Base-by-base conservation (phyloP, 2,113 vertebrate species). In the Ammodytes marinus region DNA sequence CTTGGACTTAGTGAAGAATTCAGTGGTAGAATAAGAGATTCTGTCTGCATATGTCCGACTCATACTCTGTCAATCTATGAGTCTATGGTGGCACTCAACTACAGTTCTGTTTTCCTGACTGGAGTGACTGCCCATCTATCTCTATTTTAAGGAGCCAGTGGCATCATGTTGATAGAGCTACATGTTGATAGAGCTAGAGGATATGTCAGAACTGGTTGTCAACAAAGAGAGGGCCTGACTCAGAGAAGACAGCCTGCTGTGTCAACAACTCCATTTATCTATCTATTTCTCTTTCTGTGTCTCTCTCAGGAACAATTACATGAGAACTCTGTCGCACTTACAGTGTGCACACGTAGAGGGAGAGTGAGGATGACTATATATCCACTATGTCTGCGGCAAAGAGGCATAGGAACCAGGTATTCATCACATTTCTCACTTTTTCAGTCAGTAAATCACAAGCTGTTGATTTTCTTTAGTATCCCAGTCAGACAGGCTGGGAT, bases 81-180 rank as follows among this genome's bases (percentile, higher is more conserved):
- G 52, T 47, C 58, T 47, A 50, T 1, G 2, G 52, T 73, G 73
- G 42, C 45, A 58, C 43, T 61, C 69, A 5, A 27, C 75, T 17
- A 39, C 9, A 55, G 43, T 84, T 92, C 80, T 90, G 67, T 88
- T 90, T 88, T 87, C 73, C 84, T 86, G 55, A 86, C 27, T 27
- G 27, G 27, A 27, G 27, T 27, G 27, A 27, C 81, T 79, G 78
- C 60, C 54, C 68, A 74, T 88, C 82, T 84, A 82, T 59, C 66
- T 93, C 91, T 93, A 91, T 93, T 92, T 93, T 91, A 84, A 86
- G 89, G 79, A 86, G 67, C 76, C 45, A 4, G 74, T 78, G 78
- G 81, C 69, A 86, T 86, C 69, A 75, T 77, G 75, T 86, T 86
- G 79, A 81, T 76, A 80, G 81, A 80, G 67, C 63, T 63, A 52